Base-by-base conservation (phyloP, 2,888 invertebrate species). In the Lasioglossum marginatum region DNA sequence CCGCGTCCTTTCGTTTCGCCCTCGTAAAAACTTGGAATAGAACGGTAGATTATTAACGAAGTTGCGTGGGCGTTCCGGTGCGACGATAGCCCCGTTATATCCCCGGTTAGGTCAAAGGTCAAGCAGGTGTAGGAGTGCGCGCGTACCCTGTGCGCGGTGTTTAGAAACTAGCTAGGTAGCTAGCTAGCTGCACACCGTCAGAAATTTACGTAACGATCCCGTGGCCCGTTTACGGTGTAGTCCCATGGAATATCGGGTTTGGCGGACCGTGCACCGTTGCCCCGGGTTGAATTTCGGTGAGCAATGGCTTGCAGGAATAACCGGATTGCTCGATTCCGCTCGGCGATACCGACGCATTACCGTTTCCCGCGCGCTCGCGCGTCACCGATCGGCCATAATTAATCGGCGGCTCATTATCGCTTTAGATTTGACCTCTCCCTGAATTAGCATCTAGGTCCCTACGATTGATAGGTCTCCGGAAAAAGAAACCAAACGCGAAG, bases 61-160 rank as follows among this genome's bases (percentile, higher is more conserved):
- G 60, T 45, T 31, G 74, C 75, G 83, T 83, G 74, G 85, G 76
- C 23, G 83, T 77, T 23, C 34, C n/a, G 66, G 31, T 66, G 66
- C 27, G 77, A 43, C 71, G 71, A 19, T 75, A 40, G 76, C 48
- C 78, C 60, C 66, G 37, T 81, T 81, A 78, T 77, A 85, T 79
- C 71, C 57, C 40, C 8, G 63, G 71, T 48, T 81, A 81, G 76
- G 85, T 81, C 57, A 86, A 68, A 85, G 86, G 86, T 85, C 68
- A 43, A 19, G 4, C 48, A 83, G 75, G 77, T 77, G 48, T 73
- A 45, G 12, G 40, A 45, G 60, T 31, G 31, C 45, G 70, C 31
- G 66, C 43, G 57, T 48, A 74, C 40, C 31, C 31, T 37, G 16
- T 23, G 34, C n/a, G 45, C 37, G 45, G 23, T 23, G 70, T 83